Percentiles rank a stretch among this genome's conserved stretches.
phyloP scores from a whole-genome alignment of 1,140 invertebrate genomes.

The Cataglyphis hispanica region DNA sequence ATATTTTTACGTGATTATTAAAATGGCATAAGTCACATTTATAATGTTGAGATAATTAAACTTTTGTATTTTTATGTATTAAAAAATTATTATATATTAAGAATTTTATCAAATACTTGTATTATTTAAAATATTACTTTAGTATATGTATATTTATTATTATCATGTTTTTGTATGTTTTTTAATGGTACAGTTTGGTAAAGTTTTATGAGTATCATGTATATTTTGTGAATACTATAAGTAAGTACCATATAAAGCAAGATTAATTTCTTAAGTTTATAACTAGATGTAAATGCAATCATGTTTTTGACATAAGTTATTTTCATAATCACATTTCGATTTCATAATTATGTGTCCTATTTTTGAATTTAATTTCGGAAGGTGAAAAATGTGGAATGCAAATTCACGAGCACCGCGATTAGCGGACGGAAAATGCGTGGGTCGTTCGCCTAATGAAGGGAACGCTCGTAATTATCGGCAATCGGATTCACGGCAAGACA shows the following conservation, averaged over 20 bases:
- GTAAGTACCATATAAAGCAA: not conserved
- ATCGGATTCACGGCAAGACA: slow-evolving; percentile 23
- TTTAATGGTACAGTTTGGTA: not conserved
- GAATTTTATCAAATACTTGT: not conserved
- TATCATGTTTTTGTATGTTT: not conserved
- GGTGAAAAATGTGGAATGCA: not conserved
- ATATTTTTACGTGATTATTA: not conserved
- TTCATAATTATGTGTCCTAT: not conserved
- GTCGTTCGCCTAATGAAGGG: slow-evolving; percentile 10
- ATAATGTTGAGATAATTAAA: not conserved
- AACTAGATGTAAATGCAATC: not conserved
- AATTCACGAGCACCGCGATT: not conserved
- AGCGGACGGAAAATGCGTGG: not conserved
- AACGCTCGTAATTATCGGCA: slow-evolving; percentile 40
- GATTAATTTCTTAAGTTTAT: not conserved
- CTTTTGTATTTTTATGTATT: not conserved
- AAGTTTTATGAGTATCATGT: not conserved
- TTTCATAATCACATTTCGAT: not conserved
- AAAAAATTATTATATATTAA: not conserved
- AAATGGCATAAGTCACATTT: not conserved
- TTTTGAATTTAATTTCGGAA: not conserved
- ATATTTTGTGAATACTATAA: not conserved
- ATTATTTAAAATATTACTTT: not conserved
- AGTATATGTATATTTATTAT: not conserved
- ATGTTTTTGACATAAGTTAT: not conserved